Evolutionary conservation across 2,888 invertebrate genomes (phyloP).

Genomic region (Lasioglossum calceatum): DNA sequence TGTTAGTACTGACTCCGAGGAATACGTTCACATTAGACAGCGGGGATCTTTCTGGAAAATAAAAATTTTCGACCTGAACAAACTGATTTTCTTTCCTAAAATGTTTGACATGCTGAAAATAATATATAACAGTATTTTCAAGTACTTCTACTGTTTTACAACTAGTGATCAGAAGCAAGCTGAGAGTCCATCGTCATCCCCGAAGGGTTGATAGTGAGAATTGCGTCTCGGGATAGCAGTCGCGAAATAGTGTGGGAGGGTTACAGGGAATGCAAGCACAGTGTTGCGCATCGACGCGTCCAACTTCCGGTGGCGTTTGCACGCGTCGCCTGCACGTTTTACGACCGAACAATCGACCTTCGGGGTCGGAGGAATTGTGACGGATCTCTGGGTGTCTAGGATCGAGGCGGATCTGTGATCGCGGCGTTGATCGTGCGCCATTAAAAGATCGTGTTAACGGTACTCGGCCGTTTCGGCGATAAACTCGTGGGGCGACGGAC

Average conservation of each 20-base stretch:
- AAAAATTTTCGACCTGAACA: no score
- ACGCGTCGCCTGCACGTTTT: background rate
- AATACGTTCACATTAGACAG: no score
- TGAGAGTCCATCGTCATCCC: no score
- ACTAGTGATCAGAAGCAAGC: background rate
- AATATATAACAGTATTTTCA: no score
- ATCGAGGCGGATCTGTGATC: background rate
- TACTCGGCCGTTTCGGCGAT: slow-evolving; percentile 32
- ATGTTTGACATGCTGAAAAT: no score
- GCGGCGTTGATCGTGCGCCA: background rate
- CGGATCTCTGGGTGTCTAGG: slow-evolving; percentile 6
- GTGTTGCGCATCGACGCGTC: background rate
- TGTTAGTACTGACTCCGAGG: no score
- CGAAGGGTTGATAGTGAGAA: background rate
- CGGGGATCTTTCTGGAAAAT: no score
- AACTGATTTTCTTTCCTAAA: no score
- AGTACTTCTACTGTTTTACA: background rate
- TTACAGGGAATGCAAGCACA: background rate
- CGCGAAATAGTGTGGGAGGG: background rate
- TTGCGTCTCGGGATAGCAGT: background rate
- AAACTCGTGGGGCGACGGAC: slow-evolving; percentile 21
- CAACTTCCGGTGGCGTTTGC: background rate
- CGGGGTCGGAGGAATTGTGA: background rate
- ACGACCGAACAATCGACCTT: background rate
- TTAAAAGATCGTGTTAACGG: slow-evolving; percentile 36